Evolutionary conservation across 2,888 invertebrate species (phyloP).

Genomic region (Apamea epomidion): DNA sequence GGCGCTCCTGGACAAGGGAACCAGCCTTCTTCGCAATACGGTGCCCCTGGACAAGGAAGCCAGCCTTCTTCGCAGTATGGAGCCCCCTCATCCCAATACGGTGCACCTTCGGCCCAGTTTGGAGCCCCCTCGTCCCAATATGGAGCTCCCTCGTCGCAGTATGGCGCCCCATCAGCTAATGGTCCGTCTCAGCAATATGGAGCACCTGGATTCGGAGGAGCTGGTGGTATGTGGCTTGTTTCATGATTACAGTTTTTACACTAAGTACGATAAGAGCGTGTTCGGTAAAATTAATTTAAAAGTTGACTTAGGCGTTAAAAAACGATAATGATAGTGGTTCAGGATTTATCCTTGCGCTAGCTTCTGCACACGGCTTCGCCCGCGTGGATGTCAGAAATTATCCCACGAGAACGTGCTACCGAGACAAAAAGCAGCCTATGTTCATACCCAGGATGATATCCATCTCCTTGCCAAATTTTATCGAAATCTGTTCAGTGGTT

Average conservation of each 20-base stretch:
- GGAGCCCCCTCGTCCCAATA: slow-evolving; percentile 67
- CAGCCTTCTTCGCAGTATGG: slow-evolving; percentile 60
- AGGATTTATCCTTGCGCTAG: no score
- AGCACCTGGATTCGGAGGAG: slow-evolving; percentile 73
- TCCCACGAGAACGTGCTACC: no score
- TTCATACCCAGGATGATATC: no score
- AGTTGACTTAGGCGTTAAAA: no score
- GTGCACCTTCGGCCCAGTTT: slow-evolving; percentile 65
- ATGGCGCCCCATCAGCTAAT: slow-evolving; percentile 38
- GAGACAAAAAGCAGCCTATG: no score
- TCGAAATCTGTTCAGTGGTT: no score
- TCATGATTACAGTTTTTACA: not conserved
- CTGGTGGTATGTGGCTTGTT: slow-evolving; percentile 44
- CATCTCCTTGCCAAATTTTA: no score
- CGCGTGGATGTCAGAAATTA: no score
- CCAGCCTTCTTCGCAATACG: slow-evolving; percentile 49
- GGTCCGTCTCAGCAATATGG: slow-evolving; percentile 71
- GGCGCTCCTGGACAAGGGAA: slow-evolving; percentile 44
- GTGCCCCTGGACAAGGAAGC: slow-evolving; percentile 63
- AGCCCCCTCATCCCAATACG: slow-evolving; percentile 70
- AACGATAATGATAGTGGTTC: no score
- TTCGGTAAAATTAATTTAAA: no score
- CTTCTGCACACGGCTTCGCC: no score
- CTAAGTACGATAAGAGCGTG: no score
- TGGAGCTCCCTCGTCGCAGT: slow-evolving; percentile 44